Evolutionary conservation across 2,888 invertebrate species (phyloP).

Genomic region (Flexamia atlantica): DNA sequence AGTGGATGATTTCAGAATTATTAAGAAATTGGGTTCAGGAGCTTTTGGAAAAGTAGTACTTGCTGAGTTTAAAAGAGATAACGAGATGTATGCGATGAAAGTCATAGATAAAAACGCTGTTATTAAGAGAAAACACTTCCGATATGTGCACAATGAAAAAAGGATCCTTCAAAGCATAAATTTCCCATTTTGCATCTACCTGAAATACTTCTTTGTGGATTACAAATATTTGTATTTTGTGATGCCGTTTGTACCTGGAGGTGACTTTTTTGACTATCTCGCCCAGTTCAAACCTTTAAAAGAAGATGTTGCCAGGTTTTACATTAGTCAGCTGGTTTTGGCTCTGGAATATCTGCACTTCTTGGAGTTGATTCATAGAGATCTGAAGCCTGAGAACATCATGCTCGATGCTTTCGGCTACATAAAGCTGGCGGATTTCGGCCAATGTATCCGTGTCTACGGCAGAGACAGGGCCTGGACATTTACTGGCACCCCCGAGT

Average conservation of each 20-base stretch:
- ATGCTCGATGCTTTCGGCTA: constrained; percentile 44
- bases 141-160: constrained; percentile 49
- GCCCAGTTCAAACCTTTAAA: neutral
- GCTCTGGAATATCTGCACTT: constrained; percentile 44
- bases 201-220: constrained; percentile 52
- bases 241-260: constrained; percentile 54
- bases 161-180: constrained; percentile 51
- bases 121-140: neutral
- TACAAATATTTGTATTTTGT: constrained; percentile 53
- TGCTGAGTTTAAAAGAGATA: neutral
- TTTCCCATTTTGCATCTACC: constrained; percentile 48
- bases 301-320: constrained; percentile 20
- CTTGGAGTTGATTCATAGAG: constrained; percentile 36
- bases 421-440: constrained; percentile 38
- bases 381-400: constrained; percentile 40
- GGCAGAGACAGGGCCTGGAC: constrained; percentile 43
- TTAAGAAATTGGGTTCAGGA: constrained; percentile 32
- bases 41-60: constrained; percentile 32
- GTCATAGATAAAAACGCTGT: constrained; percentile 28
- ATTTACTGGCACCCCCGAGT: neutral
- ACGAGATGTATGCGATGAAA: constrained; percentile 13
- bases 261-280: constrained; percentile 53
- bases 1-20: constrained; percentile 36
- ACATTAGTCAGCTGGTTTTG: constrained; percentile 21
- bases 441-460: neutral